A percentile compares a stretch with the other conserved stretches of the same genome.
Evolutionary conservation across 2,113 vertebrate species (phyloP).

Genomic region (Melozone crissalis): DNA sequence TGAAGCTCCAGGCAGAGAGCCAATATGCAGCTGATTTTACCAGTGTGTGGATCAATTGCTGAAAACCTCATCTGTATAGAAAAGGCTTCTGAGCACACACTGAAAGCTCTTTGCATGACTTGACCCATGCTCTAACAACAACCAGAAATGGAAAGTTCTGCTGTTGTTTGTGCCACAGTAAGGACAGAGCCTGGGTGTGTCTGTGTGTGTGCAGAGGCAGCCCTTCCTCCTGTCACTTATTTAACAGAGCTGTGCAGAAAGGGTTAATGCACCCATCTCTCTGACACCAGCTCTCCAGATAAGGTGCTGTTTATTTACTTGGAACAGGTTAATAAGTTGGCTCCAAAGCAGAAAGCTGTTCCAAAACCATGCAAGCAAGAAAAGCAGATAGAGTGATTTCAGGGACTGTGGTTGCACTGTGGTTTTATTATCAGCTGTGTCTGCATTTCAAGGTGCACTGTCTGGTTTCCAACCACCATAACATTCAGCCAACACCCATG

Average conservation of each 20-base stretch:
- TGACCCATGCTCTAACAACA: background rate
- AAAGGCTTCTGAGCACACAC: background rate
- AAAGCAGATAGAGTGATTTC: background rate
- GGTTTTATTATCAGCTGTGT: background rate
- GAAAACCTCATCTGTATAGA: background rate
- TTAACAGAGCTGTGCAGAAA: background rate
- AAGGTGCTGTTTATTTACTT: background rate
- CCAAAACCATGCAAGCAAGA: background rate
- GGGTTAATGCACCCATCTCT: background rate
- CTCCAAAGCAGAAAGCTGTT: slow-evolving; percentile 9
- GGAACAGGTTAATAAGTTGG: background rate
- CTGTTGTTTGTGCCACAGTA: background rate
- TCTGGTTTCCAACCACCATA: background rate
- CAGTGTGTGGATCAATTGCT: slow-evolving; percentile 5
- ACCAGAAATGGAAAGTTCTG: background rate
- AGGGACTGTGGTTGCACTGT: background rate
- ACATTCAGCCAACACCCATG: background rate
- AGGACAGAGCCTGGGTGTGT: background rate
- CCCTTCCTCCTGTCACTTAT: background rate
- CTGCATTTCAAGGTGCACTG: background rate
- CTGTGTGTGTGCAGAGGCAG: background rate
- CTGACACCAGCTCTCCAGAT: background rate
- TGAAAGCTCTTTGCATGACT: background rate
- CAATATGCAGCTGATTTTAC: background rate
- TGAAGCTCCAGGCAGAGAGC: slow-evolving; percentile 13